These are phyloP conservation scores for Papilio dardanus DNA, from an alignment of 1,140 invertebrate species.

Conservation along the genomic window DNA sequence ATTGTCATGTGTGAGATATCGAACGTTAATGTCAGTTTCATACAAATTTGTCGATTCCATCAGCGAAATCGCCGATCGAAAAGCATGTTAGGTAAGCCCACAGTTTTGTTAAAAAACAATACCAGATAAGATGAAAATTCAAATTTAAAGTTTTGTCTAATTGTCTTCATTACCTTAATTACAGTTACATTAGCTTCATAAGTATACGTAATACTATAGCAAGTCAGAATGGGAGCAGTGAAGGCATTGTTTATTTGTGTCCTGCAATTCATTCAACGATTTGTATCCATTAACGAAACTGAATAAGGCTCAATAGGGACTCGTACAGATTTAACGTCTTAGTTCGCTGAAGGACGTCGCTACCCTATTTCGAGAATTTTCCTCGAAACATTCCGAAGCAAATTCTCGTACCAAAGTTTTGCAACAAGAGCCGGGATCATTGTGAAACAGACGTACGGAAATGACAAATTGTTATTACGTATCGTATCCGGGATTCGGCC, in stretches of 20 bases:
- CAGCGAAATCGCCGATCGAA: too few relatives aligned
- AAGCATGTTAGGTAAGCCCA: too few relatives aligned
- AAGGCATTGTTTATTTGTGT: conserved; percentile 42
- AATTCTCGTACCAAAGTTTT: conserved; percentile 68
- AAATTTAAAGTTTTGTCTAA: too few relatives aligned
- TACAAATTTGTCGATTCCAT: too few relatives aligned
- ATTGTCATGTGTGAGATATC: too few relatives aligned
- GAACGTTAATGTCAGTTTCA: too few relatives aligned
- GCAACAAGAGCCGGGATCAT: conserved; percentile 43
- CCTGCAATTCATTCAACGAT: conserved; percentile 64
- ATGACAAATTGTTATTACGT: conserved; percentile 31
- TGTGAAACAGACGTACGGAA: conserved; percentile 25
- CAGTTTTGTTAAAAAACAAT: too few relatives aligned
- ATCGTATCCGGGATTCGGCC: neutral
- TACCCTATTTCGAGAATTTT: conserved; percentile 65
- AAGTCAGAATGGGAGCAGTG: neutral
- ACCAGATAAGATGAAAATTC: neutral
- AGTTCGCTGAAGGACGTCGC: conserved; percentile 64
- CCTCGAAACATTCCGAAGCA: conserved; percentile 65
- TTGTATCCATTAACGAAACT: conserved; percentile 72
- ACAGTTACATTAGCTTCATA: neutral
- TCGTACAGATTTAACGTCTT: conserved; percentile 78
- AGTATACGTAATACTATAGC: conserved; percentile 31
- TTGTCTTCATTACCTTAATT: neutral
- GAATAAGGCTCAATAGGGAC: conserved; percentile 70